Evolutionary conservation across 2,113 vertebrate genomes (phyloP), one percentile per base, ranked within the genome.

Genomic region (Thermophis baileyi): DNA sequence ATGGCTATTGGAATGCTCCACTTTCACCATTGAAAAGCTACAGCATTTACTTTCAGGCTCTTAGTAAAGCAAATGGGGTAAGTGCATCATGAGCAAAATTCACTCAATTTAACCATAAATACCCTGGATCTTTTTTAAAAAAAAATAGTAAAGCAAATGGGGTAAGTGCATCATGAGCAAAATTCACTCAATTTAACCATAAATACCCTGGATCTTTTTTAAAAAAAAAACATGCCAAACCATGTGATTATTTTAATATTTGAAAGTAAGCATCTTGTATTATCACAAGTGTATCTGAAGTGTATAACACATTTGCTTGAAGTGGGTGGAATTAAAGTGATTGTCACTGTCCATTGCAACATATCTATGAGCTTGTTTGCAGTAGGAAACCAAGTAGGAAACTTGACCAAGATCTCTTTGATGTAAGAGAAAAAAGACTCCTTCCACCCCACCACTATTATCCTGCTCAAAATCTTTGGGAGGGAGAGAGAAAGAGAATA

Each of bases 1-100:
- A 99, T 0, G 99, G 99, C 90, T 99, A 99, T 97, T 99, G 99
- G 99, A 99, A 99, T 1, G 98, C 99, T 22, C 99, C 99, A 0
- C 98, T 99, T 30, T 99, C 99, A 5, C 99, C 99, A 0, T 95
- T 98, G 95, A 99, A 99, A 97, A 99, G 99, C 98, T 99, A 99
- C 98, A 99, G 98, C 97, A 99, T 99, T 96, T 99, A 99, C 96
- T 99, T 98, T 97, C 99, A 99, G 97, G 99, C 99, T 93, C 98
- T 99, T 92, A 99, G 99, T 98, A 98, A 98, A 97, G 98, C 99
- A 94, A 99, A 99, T 35, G 99, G 99, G 98, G 99, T 99, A 97
- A 98, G 98, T 98, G 93, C 88, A 85, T 87, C 53, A 49, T 20
- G 57, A 90, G 85, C 0, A 14, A 69, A 94, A 5, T 27, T 89